A percentile compares a stretch with the other conserved stretches of the same genome.
Evolutionary conservation across 2,888 invertebrate species (phyloP).

Genomic region (Campoplex capitator): DNA sequence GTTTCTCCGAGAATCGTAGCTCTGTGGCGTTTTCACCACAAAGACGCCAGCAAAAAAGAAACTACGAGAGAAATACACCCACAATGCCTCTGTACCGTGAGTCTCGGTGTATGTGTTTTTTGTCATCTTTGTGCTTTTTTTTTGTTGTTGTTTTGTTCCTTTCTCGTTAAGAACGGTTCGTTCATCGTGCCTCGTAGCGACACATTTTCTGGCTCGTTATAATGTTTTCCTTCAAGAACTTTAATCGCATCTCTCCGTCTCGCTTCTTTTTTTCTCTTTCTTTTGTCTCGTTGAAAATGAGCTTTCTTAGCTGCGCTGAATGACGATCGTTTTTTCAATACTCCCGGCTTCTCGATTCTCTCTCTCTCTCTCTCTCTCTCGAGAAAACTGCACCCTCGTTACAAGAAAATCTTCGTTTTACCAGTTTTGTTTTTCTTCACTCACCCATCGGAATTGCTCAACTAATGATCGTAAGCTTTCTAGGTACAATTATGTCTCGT

Average conservation of each 20-base stretch:
- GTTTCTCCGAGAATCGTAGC: not conserved
- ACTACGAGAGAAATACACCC: not conserved
- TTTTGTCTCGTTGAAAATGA: constrained; percentile 2
- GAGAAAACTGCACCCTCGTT: not conserved
- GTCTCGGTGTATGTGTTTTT: not conserved
- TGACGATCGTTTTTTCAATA: constrained; percentile 53
- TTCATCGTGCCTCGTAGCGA: constrained; percentile 43
- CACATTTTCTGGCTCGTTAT: constrained; percentile 54
- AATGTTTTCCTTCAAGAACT: constrained; percentile 60
- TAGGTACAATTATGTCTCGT: too few species aligned
- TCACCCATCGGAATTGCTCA: too few species aligned
- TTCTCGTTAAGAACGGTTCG: constrained; percentile 43
- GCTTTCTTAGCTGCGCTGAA: constrained; percentile 12
- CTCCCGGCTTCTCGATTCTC: constrained; percentile 44
- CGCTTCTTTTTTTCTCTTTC: constrained; percentile 3
- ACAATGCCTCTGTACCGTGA: not conserved
- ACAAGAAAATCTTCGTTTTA: constrained; percentile 53
- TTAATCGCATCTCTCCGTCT: constrained; percentile 43
- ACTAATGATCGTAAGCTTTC: too few species aligned
- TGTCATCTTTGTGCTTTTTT: constrained; percentile 1
- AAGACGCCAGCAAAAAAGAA: not conserved
- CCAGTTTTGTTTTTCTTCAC: not conserved
- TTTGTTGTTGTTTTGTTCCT: not conserved
- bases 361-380: not conserved
- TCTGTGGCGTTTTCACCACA: not conserved